A percentile compares a stretch with the other conserved stretches of the same genome.
Evolutionary conservation across 2,113 vertebrate genomes (phyloP).

Genomic region (Callorhinus ursinus): DNA sequence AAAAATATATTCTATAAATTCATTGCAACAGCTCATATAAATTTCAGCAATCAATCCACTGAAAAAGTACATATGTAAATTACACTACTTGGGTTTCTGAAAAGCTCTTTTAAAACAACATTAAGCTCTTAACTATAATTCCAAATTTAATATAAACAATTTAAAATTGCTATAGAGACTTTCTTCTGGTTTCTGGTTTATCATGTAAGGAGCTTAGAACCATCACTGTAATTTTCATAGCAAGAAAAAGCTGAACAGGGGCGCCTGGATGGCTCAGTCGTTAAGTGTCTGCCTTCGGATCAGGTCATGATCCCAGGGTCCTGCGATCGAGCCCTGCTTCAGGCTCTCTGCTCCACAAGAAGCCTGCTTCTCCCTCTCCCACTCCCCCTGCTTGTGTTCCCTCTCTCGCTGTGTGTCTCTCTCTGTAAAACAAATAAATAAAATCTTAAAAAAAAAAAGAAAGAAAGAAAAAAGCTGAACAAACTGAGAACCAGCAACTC

Average conservation of each 20-base stretch:
- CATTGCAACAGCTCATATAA: background rate
- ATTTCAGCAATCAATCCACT: background rate
- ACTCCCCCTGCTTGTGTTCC: no score
- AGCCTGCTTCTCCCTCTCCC: no score
- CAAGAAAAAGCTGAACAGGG: no score
- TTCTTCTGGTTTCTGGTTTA: background rate
- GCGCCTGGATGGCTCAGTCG: no score
- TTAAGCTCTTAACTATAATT: background rate
- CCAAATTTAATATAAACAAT: background rate
- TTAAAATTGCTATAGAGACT: background rate
- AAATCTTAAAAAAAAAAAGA: no score
- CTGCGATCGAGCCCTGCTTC: no score
- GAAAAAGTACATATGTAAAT: background rate
- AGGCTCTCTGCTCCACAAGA: no score
- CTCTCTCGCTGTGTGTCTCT: no score
- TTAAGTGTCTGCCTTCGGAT: no score
- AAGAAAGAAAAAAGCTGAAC: background rate
- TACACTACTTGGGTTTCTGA: background rate
- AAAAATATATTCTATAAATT: background rate
- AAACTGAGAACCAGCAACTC: background rate
- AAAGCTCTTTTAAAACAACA: background rate
- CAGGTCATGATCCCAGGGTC: no score
- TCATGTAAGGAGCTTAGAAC: background rate
- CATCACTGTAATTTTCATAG: background rate
- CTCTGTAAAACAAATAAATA: no score